phyloP scores from a whole-genome alignment of 2,797 vertebrate species.

The Thripadectes ignobilis region DNA sequence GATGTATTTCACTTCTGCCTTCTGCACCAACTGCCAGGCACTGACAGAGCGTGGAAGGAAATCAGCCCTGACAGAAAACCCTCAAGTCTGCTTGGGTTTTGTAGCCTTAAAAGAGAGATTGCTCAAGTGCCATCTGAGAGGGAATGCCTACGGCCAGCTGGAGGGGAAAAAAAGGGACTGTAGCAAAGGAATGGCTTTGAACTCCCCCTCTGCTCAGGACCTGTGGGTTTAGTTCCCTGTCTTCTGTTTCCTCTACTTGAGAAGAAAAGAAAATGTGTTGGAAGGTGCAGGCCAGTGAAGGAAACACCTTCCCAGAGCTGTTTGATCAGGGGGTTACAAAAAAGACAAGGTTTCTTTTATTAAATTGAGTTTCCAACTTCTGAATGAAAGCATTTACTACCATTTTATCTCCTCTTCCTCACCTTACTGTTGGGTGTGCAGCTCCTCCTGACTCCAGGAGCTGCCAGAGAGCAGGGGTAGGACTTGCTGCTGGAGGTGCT shows the following conservation, averaged over 20 bases:
- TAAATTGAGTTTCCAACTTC: not conserved
- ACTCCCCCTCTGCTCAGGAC: not conserved
- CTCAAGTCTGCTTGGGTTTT: constrained; percentile 4
- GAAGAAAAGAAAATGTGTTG: not conserved
- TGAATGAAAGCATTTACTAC: not conserved
- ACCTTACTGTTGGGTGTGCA: not conserved
- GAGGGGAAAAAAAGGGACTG: not conserved
- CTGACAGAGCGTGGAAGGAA: constrained; percentile 15
- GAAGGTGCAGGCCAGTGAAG: not conserved
- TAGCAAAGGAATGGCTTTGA: not conserved
- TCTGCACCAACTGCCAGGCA: not conserved
- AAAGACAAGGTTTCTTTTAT: not conserved
- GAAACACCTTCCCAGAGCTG: not conserved
- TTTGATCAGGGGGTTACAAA: not conserved
- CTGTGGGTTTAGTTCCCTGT: not conserved
- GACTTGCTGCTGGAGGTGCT: not conserved
- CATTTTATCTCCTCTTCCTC: not conserved
- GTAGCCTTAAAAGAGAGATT: not conserved
- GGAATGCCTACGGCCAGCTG: not conserved
- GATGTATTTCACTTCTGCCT: not conserved
- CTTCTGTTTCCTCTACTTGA: not conserved
- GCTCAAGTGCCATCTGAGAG: constrained; percentile 18
- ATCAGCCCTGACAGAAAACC: not conserved
- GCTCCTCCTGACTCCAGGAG: not conserved
- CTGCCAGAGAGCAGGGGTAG: not conserved